These are phyloP conservation scores for Dicentrarchus labrax DNA, from an alignment of 2,113 vertebrate genomes.

Conservation along the genomic window DNA sequence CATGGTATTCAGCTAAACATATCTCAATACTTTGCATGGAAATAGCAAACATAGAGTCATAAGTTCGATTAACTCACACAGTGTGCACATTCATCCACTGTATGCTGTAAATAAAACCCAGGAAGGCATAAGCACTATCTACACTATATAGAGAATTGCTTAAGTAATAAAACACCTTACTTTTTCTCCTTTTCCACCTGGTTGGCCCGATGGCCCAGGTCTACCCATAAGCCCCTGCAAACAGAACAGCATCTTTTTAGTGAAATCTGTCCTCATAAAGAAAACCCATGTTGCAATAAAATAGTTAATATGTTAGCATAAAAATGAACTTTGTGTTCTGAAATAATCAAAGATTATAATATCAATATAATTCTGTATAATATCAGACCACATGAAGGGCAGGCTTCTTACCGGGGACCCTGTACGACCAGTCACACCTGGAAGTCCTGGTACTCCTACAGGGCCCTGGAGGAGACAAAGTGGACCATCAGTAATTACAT, in stretches of 20 bases:
- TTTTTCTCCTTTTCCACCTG: constrained; percentile 81
- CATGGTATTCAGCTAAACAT: not conserved
- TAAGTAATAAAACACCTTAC: constrained; percentile 61
- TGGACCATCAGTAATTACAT: not conserved
- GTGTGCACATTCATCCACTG: not conserved
- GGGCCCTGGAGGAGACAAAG: constrained; percentile 84
- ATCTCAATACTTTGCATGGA: not conserved
- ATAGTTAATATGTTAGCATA: not conserved
- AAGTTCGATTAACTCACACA: not conserved
- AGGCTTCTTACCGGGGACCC: constrained; percentile 87
- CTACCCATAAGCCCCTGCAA: constrained; percentile 91
- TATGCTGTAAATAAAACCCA: not conserved
- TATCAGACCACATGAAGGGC: not conserved
- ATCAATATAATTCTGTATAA: not conserved
- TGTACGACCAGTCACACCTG: constrained; percentile 87
- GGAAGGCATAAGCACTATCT: not conserved
- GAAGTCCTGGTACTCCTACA: constrained; percentile 89
- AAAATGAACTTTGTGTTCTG: not conserved
- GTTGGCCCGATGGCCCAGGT: constrained; percentile 88
- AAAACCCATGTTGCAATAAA: not conserved
- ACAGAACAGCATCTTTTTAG: constrained; percentile 48
- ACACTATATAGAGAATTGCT: not conserved
- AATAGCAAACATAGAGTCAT: not conserved
- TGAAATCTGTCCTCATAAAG: not conserved
- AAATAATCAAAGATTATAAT: not conserved